Conservation (phyloP, 2,113 vertebrate genomes). For the Myrmecophaga tridactyla region DNA sequence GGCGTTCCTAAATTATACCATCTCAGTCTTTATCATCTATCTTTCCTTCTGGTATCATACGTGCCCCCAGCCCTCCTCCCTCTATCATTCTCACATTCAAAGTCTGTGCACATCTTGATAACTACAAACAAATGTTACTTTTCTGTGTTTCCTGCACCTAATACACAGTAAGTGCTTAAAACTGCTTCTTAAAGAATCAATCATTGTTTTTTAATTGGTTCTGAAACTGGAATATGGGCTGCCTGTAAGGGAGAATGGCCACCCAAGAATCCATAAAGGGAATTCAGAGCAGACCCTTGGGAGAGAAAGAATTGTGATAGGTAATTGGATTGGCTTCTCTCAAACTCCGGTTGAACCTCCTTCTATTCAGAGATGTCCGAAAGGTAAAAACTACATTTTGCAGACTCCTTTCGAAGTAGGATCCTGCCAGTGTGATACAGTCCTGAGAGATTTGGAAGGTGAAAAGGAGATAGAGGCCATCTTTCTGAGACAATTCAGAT, state of each 20-base stretch:
- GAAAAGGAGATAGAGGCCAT: background rate
- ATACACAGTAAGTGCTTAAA: background rate
- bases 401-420: constrained; percentile 1
- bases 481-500: background rate
- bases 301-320: constrained; percentile 1
- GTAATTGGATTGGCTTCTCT: background rate
- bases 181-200: background rate
- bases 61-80: too few relatives aligned
- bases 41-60: too few relatives aligned
- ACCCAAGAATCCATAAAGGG: background rate
- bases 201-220: background rate
- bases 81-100: too few relatives aligned
- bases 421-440: background rate
- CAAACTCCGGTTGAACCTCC: background rate
- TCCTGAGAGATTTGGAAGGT: constrained; percentile 22
- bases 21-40: too few relatives aligned
- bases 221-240: background rate
- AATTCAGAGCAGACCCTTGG: background rate
- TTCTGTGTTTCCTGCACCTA: background rate
- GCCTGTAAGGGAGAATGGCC: background rate
- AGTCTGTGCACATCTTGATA: background rate
- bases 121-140: background rate
- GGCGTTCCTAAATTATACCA: too few relatives aligned
- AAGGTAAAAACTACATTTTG: constrained; percentile 11
- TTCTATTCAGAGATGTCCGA: constrained; percentile 7